Conservation (phyloP, 2,113 vertebrate species). For the Chionomys nivalis region DNA sequence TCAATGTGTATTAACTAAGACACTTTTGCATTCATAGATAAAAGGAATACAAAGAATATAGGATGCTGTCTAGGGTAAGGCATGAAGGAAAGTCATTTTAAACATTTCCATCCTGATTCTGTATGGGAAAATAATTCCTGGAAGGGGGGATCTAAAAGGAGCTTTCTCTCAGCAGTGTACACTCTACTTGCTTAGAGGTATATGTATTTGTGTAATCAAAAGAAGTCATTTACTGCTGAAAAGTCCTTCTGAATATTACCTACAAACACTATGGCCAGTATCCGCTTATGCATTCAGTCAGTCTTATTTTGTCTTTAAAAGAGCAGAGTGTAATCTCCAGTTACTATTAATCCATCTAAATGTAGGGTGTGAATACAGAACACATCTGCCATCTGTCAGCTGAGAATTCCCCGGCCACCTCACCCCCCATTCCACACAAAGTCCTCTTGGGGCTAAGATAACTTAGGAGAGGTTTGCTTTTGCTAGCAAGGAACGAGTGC, state of each 20-base stretch:
- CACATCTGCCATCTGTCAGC: constrained; percentile 66
- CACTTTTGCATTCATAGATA: background rate
- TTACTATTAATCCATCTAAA: constrained; percentile 72
- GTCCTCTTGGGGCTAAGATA: constrained; percentile 57
- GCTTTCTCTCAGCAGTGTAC: background rate
- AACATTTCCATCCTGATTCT: background rate
- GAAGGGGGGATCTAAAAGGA: background rate
- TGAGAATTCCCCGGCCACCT: constrained; percentile 36
- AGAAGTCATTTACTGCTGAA: background rate
- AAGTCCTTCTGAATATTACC: constrained; percentile 60
- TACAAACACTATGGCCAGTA: background rate
- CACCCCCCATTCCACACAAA: background rate
- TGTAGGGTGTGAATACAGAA: background rate
- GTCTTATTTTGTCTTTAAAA: constrained; percentile 72
- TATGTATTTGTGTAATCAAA: background rate
- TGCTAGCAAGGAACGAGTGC: constrained; percentile 35
- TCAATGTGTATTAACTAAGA: background rate
- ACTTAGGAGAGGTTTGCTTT: constrained; percentile 55
- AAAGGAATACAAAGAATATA: background rate
- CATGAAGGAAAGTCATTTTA: background rate
- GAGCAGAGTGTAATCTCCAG: constrained; percentile 73
- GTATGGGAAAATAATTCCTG: background rate
- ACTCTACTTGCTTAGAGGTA: background rate
- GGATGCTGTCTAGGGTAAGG: background rate
- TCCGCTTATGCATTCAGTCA: constrained; percentile 58